Percentiles rank a stretch among this genome's conserved stretches.
Conservation (phyloP, 2,113 vertebrate species). For the Rhea pennata region DNA sequence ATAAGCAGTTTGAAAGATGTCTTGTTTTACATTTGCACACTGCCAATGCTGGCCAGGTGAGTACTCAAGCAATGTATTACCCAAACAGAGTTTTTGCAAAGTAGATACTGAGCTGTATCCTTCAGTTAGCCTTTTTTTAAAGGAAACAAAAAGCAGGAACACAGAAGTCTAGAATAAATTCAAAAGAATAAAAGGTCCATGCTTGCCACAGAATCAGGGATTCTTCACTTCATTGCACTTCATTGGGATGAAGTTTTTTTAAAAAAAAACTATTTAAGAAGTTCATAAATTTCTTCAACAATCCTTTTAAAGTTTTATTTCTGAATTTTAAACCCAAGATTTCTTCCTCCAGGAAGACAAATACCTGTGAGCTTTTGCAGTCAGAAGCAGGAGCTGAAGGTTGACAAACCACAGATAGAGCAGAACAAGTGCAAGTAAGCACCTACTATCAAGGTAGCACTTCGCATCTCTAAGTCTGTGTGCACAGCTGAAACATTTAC, state of each 20-base stretch:
- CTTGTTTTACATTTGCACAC: neutral
- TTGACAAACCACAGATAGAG: too few species aligned
- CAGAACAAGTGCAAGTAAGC: neutral
- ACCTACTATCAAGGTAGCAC: neutral
- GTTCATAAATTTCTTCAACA: neutral
- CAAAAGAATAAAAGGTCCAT: neutral
- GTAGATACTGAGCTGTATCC: neutral
- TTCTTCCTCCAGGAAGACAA: neutral
- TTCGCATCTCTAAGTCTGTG: neutral
- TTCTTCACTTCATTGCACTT: too few species aligned
- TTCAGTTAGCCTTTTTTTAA: neutral
- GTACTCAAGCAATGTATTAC: neutral
- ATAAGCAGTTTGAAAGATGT: neutral
- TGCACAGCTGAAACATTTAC: neutral
- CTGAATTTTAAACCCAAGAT: neutral
- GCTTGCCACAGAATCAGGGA: neutral
- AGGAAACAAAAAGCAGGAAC: neutral
- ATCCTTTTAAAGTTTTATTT: neutral
- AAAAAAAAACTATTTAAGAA: neutral
- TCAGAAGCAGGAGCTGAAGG: neutral
- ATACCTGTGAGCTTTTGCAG: neutral
- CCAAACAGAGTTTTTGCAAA: neutral
- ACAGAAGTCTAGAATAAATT: neutral
- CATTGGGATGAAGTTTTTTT: neutral
- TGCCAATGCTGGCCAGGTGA: neutral